Conservation (phyloP, 2,888 invertebrate species). For the Tuberolachnus salignus region DNA sequence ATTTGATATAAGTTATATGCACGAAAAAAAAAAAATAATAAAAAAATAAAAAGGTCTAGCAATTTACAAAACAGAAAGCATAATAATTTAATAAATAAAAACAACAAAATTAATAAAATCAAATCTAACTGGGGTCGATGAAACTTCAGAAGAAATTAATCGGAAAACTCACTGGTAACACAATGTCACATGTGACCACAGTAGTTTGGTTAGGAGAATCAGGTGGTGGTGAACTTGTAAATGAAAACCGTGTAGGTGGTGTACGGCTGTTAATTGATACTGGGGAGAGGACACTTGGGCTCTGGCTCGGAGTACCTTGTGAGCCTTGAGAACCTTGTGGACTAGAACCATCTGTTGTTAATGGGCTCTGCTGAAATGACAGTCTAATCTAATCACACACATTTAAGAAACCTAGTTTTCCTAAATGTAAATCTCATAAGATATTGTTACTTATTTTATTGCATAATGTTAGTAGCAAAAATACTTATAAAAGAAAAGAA, state of each 20-base stretch:
- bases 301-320: conserved; percentile 51
- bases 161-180: conserved; percentile 46
- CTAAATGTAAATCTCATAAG: neutral
- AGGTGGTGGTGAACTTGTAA: conserved; percentile 61
- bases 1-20: neutral
- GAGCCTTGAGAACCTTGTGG: conserved; percentile 53
- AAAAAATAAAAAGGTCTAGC: conserved; percentile 24
- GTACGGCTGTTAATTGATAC: conserved; percentile 50
- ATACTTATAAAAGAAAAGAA: neutral
- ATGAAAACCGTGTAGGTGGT: conserved; percentile 60
- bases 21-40: no score
- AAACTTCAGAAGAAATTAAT: conserved; percentile 27
- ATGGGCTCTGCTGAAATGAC: conserved; percentile 53
- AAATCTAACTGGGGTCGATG: conserved; percentile 11
- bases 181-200: conserved; percentile 51
- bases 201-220: conserved; percentile 59
- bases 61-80: conserved; percentile 16
- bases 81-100: conserved; percentile 8
- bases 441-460: conserved; percentile 2
- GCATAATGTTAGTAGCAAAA: conserved; percentile 36
- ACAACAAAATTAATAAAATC: neutral
- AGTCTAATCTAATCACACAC: conserved; percentile 45
- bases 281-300: conserved; percentile 49
- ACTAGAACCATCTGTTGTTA: conserved; percentile 53
- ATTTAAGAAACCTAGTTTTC: conserved; percentile 2